Base-by-base conservation (phyloP, 2,888 invertebrate genomes). In the Drosophila siamana region DNA sequence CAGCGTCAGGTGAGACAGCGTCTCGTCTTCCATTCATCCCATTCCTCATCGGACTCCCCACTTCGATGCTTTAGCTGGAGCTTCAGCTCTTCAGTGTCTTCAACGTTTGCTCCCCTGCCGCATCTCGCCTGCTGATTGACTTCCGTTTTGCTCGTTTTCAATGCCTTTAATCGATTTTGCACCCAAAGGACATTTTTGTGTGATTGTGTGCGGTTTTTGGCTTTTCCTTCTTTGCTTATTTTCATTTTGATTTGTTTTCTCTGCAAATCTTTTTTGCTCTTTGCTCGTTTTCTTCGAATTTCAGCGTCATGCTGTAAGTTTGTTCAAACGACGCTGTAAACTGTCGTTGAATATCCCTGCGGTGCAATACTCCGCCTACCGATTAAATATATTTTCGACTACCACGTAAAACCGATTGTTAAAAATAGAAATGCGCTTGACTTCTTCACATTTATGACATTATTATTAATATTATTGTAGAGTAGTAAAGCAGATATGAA, bases 91-190 rank as follows among this genome's bases (percentile, higher is more conserved):
- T n/a, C n/a, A n/a, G n/a, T n/a, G n/a, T n/a, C n/a, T n/a, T n/a
- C n/a, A n/a, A n/a, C n/a, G n/a, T n/a, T n/a, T n/a, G n/a, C n/a
- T n/a, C n/a, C 8, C 33, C 40, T 30, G 44, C 5, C 15, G 48
- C 47, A 22, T 36, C 55, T 78, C 50, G 68, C 54, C 84, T 66
- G 71, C 83, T 90, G 90, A 89, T 90, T 89, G 89, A 90, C 90
- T 90, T 90, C 89, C 90, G 87, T 72, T 78, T 68, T 57, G 70
- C 56, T 46, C 56, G 57, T 63, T 66, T 72, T 68, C 77, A 74
- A 63, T 74, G 87, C 75, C 78, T 78, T 88, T 90, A 90, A 91
- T 90, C 90, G 91, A 90, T 90, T 90, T 88, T 88, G 74, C 81
- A 86, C 90, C 89, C 90, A 86, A 86, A 90, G 89, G 89, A 91